phyloP scores from a whole-genome alignment of 1,140 invertebrate genomes.

The Cyclargus thomasi region DNA sequence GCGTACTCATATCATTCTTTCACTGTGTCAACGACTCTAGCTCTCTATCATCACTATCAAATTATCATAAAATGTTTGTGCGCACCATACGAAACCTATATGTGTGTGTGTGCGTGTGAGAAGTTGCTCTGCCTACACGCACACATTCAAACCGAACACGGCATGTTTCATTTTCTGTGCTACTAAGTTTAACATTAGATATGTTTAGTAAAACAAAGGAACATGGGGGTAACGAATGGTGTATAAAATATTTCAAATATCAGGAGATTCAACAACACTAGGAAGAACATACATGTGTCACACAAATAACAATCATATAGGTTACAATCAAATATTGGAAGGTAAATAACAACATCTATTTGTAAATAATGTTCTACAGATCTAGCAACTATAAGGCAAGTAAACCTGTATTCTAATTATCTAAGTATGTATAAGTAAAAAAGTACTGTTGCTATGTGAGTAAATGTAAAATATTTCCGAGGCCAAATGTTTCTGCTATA shows the following conservation, averaged over 20 bases:
- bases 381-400: slow-evolving; percentile 41
- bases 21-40: too few species aligned
- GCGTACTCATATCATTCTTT: too few species aligned
- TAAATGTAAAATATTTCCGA: not conserved
- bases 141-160: too few species aligned
- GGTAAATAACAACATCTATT: slow-evolving; percentile 19
- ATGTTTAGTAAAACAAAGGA: too few species aligned
- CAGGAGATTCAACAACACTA: not conserved
- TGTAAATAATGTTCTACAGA: slow-evolving; percentile 23
- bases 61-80: too few species aligned
- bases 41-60: too few species aligned
- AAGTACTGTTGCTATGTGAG: not conserved
- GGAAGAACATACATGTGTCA: not conserved
- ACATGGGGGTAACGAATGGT: too few species aligned
- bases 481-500: not conserved
- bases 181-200: not conserved
- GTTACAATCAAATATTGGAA: not conserved
- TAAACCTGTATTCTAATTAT: slow-evolving; percentile 34
- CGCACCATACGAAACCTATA: too few species aligned
- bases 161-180: too few species aligned
- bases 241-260: not conserved
- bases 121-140: too few species aligned
- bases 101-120: too few species aligned
- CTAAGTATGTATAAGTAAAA: not conserved
- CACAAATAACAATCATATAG: not conserved